Percentiles rank a stretch among this genome's conserved stretches.
These are phyloP conservation scores for Bugula neritina DNA, from an alignment of 2,888 invertebrate species.

Conservation along the genomic window DNA sequence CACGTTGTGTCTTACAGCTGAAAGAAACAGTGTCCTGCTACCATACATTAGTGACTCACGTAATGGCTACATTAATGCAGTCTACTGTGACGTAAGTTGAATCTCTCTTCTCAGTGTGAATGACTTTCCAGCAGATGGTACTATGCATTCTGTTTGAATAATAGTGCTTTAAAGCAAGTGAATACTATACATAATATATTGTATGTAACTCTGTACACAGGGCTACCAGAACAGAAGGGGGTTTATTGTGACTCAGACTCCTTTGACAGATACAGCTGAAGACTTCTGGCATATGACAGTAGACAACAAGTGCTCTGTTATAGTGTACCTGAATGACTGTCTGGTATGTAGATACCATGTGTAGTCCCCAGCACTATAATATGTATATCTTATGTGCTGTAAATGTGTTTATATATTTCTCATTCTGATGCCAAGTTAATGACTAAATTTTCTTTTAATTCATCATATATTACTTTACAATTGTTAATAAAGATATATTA, in stretches of 20 bases:
- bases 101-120: too few relatives aligned
- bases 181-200: too few relatives aligned
- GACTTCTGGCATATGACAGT: conserved; percentile 53
- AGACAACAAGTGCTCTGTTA: conserved; percentile 42
- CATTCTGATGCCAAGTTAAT: background rate
- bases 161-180: too few relatives aligned
- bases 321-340: conserved; percentile 44
- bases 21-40: background rate
- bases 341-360: background rate
- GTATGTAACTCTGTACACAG: background rate
- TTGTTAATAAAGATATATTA: too few relatives aligned
- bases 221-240: conserved; percentile 30
- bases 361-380: too few relatives aligned
- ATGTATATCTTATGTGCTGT: too few relatives aligned
- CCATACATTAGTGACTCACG: background rate
- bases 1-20: background rate
- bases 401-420: too few relatives aligned
- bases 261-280: conserved; percentile 42
- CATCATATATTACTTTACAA: too few relatives aligned
- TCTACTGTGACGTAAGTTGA: too few relatives aligned
- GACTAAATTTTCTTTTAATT: too few relatives aligned
- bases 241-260: conserved; percentile 51
- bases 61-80: conserved; percentile 48
- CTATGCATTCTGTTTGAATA: too few relatives aligned
- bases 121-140: too few relatives aligned